Evolutionary conservation across 2,888 invertebrate genomes (phyloP), one percentile per base, ranked within the genome.

Genomic region (Meliscaeva auricollis): DNA sequence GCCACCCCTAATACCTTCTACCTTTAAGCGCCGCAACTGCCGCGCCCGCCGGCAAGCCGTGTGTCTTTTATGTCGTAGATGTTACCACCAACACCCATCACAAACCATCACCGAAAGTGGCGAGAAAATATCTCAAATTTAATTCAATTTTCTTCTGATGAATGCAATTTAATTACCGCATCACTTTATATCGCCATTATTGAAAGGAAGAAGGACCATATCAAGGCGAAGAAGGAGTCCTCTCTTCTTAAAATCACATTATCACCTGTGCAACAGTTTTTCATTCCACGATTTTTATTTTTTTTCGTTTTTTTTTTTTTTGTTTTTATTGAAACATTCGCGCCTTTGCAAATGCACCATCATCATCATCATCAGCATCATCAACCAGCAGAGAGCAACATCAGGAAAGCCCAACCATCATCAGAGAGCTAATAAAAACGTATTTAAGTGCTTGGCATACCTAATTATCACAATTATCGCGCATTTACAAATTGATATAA

Each of bases 401-500:
- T 56, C 44, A 44, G 44, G 30, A 62, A 64, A 60, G 41, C 60
- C 26, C 26, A 26, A 26, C 26, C 9, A 38, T 38, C 38, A 9
- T 30, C 46, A 64, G 26, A 38, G 58, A 68, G 72, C 76, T 81
- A 85, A 85, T 85, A 85, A 85, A 85, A 85, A 85, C 81, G 85
- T 81, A 85, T 76, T 85, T 81, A 85, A 85, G 85, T 85, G 81
- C 85, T 32, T 78, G 74, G 84, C 82, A 87, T 89, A 90, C 89
- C 91, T 91, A 91, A 91, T 91, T 91, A 91, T 90, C 91, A 90
- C 90, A 91, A 91, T 91, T 90, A 91, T 91, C 91, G 91, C 90
- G 90, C 91, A 90, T 90, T 91, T 90, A 91, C 91, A 91, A 91
- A 91, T 91, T 91, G 91, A 91, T 91, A 90, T 90, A 90, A 91